phyloP scores from a whole-genome alignment of 2,797 vertebrate species.

The Australoheros facetus region DNA sequence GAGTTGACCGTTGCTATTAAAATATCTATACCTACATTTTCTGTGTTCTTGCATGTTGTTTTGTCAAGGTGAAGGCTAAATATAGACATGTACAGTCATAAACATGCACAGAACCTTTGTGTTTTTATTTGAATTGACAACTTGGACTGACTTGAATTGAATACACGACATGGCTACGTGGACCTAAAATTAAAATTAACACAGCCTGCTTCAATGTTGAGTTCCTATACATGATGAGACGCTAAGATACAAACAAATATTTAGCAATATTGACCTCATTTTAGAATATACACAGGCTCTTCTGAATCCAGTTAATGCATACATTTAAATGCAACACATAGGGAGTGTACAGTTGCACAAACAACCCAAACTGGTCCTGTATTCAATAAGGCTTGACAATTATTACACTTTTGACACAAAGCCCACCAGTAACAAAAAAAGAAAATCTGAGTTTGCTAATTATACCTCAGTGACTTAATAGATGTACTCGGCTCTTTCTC shows the following conservation, averaged over 20 bases:
- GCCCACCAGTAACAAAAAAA: neutral
- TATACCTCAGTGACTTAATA: neutral
- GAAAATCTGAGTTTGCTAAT: neutral
- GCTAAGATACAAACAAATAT: conserved; percentile 64
- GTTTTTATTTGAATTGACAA: conserved; percentile 64
- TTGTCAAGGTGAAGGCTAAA: conserved; percentile 22
- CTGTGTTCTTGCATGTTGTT: conserved; percentile 55
- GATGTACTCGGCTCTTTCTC: neutral
- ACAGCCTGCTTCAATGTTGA: conserved; percentile 67
- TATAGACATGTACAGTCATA: conserved; percentile 1
- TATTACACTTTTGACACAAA: conserved; percentile 3
- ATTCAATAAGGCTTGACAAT: conserved; percentile 13
- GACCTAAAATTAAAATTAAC: conserved; percentile 53
- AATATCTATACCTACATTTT: conserved; percentile 61
- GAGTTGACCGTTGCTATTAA: conserved; percentile 75
- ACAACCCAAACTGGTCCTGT: conserved; percentile 30
- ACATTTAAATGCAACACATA: conserved; percentile 48
- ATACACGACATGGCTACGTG: conserved; percentile 43
- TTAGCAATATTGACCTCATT: conserved; percentile 49
- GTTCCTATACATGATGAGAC: conserved; percentile 77
- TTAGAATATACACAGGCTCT: conserved; percentile 53
- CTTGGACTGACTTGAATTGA: conserved; percentile 44
- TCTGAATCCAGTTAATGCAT: conserved; percentile 35
- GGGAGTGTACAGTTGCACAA: conserved; percentile 38
- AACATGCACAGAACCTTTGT: conserved; percentile 37